phyloP scores from a whole-genome alignment of 37 sponge, comb jelly and placozoan genomes.

The Theonella swinhoei region DNA sequence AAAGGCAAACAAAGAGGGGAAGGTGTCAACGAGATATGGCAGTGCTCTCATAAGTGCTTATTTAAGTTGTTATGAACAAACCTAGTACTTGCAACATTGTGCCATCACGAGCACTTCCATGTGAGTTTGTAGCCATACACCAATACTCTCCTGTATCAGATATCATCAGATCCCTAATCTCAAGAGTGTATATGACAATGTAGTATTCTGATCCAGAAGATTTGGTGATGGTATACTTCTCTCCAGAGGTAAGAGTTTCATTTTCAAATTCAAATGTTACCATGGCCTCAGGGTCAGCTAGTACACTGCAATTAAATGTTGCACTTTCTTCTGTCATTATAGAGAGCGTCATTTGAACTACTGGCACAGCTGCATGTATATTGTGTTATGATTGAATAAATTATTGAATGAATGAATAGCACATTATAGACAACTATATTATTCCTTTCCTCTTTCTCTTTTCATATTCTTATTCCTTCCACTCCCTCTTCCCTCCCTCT shows the following conservation, averaged over 20 bases:
- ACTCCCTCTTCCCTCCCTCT: neutral
- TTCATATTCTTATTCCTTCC: neutral
- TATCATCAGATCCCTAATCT: neutral
- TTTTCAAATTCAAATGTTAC: neutral
- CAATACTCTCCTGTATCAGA: slow-evolving; percentile 36
- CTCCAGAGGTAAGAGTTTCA: neutral
- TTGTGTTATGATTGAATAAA: too few species aligned
- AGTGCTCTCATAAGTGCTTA: too few species aligned
- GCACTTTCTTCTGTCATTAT: neutral
- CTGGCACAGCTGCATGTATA: neutral
- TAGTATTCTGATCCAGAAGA: neutral
- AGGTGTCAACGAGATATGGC: too few species aligned
- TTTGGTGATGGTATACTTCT: neutral
- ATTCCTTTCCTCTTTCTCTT: neutral
- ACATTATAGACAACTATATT: too few species aligned
- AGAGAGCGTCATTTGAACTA: neutral
- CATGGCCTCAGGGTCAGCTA: neutral
- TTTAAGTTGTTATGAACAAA: too few species aligned
- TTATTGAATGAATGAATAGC: too few species aligned
- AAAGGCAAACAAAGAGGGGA: too few species aligned
- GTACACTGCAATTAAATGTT: neutral
- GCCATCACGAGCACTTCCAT: too few species aligned
- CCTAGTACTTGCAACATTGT: too few species aligned
- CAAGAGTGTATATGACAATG: neutral
- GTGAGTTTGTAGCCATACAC: too few species aligned